A percentile compares a stretch with the other conserved stretches of the same genome.
phyloP scores from a whole-genome alignment of 35 echinoderm and acorn worm species.

The Heliocidaris erythrogramma region DNA sequence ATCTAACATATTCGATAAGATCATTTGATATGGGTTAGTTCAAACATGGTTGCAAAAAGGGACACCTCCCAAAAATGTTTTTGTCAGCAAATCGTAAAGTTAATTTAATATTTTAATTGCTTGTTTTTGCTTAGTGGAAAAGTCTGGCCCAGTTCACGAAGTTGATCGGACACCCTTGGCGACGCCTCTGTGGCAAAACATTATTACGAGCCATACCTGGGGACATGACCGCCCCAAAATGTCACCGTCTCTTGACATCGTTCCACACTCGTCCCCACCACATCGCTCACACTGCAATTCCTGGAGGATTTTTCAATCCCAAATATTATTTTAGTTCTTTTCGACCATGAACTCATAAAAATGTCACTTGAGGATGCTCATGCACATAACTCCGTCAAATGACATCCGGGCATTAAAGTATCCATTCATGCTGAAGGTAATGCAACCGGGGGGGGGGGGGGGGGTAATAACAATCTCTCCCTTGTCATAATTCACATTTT shows the following conservation, averaged over 20 bases:
- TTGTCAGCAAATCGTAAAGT: no score
- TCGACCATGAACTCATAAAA: conserved; percentile 2
- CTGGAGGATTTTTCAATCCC: not conserved
- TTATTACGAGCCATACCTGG: not conserved
- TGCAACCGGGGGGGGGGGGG: no score
- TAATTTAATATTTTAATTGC: no score
- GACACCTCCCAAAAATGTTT: no score
- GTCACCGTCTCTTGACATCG: not conserved
- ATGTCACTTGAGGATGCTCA: not conserved
- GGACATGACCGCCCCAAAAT: not conserved
- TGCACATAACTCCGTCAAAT: not conserved
- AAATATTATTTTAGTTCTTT: not conserved
- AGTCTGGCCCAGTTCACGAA: no score
- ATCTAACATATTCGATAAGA: no score
- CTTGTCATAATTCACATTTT: no score
- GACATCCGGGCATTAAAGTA: not conserved
- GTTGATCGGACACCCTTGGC: not conserved
- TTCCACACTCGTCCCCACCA: not conserved
- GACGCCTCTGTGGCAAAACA: not conserved
- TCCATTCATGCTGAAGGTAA: not conserved
- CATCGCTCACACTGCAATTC: not conserved
- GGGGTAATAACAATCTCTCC: no score
- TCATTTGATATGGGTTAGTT: no score
- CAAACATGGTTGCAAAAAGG: no score
- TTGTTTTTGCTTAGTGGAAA: no score